Evolutionary conservation across 1,140 invertebrate genomes (phyloP).

Genomic region (Nymphalis io): DNA sequence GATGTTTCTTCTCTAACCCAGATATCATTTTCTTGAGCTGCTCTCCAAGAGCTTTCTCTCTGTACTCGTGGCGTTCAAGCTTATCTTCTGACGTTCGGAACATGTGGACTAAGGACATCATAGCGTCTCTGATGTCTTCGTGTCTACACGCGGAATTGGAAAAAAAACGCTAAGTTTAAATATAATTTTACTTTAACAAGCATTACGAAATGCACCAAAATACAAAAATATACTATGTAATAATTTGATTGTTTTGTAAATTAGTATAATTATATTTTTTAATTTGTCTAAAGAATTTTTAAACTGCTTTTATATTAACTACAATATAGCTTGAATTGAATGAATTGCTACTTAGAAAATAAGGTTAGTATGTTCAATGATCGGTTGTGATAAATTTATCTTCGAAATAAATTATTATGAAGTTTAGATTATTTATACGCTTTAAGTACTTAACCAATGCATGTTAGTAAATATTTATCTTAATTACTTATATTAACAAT

Average conservation of each 20-base stretch:
- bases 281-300: too few relatives aligned
- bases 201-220: too few relatives aligned
- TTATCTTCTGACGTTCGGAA: constrained; percentile 90
- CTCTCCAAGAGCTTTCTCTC: constrained; percentile 89
- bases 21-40: constrained; percentile 87
- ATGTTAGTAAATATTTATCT: constrained; percentile 13
- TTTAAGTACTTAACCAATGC: not conserved
- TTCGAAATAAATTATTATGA: not conserved
- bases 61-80: constrained; percentile 90
- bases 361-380: constrained; percentile 9
- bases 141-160: constrained; percentile 80
- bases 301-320: too few relatives aligned
- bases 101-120: constrained; percentile 90
- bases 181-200: too few relatives aligned
- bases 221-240: too few relatives aligned
- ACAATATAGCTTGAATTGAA: not conserved
- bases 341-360: constrained; percentile 2
- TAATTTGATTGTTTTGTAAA: too few relatives aligned
- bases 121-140: constrained; percentile 90
- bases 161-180: too few relatives aligned
- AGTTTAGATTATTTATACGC: not conserved
- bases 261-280: too few relatives aligned
- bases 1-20: constrained; percentile 86
- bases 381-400: not conserved
- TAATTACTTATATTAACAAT: constrained; percentile 11